phyloP scores from a whole-genome alignment of 2,113 vertebrate genomes.

The Panurus biarmicus region DNA sequence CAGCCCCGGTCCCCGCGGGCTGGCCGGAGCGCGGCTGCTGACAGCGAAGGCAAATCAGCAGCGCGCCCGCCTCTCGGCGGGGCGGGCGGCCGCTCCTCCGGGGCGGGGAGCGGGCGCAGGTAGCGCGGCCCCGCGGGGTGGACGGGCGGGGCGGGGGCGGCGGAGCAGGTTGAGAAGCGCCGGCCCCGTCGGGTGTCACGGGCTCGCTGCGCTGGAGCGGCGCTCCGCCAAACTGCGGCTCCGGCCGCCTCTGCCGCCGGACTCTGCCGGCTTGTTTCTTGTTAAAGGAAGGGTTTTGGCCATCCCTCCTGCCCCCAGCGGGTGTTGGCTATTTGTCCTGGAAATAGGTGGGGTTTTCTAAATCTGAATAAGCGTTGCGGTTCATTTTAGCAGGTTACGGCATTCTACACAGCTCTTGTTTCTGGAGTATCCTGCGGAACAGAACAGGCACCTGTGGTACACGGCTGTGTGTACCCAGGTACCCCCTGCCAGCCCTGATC shows the following conservation, averaged over 20 bases:
- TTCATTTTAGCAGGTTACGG: not conserved
- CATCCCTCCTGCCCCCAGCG: not conserved
- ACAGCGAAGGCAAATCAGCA: not conserved
- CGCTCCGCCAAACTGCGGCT: not conserved
- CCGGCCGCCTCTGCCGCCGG: too few species aligned
- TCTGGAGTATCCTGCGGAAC: not conserved
- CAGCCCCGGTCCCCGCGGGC: slow-evolving; percentile 5
- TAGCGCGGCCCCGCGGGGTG: not conserved
- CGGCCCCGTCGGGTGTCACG: not conserved
- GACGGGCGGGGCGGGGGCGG: not conserved
- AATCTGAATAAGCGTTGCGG: not conserved
- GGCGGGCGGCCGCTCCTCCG: not conserved
- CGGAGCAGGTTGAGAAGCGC: not conserved
- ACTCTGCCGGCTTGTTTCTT: not conserved
- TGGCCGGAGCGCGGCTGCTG: not conserved
- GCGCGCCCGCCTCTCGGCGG: slow-evolving; percentile 1
- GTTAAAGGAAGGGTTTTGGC: not conserved
- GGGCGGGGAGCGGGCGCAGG: slow-evolving; percentile 17
- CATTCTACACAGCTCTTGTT: too few species aligned
- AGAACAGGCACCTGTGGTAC: fast-evolving
- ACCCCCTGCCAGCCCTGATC: fast-evolving
- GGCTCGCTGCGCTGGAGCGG: not conserved
- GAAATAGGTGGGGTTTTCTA: not conserved
- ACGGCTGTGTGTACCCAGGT: not conserved
- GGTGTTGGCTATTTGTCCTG: not conserved